Percentiles rank a stretch among this genome's conserved stretches.
These are phyloP conservation scores for Epistrophe eligans DNA, from an alignment of 2,888 invertebrate genomes.

Conservation along the genomic window DNA sequence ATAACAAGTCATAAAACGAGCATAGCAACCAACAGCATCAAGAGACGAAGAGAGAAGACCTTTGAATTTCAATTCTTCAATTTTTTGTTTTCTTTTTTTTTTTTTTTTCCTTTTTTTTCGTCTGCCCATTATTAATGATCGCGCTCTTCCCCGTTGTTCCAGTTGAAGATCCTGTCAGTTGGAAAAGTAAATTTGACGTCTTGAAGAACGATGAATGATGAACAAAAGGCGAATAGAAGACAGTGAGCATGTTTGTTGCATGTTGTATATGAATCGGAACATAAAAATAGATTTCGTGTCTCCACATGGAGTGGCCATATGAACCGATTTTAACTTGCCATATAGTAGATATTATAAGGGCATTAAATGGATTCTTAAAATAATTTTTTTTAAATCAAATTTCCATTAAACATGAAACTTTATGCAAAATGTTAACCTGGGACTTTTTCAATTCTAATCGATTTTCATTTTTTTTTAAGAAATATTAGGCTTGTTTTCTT, in stretches of 20 bases:
- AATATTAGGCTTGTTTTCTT: too few species aligned
- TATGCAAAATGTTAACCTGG: too few species aligned
- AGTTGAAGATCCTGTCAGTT: constrained; percentile 57
- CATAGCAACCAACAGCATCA: constrained; percentile 8
- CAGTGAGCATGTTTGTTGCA: constrained; percentile 52
- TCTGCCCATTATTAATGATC: constrained; percentile 60
- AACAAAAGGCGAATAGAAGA: constrained; percentile 37
- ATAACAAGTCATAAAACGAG: constrained; percentile 41
- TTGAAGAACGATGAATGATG: constrained; percentile 63
- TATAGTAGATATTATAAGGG: neutral
- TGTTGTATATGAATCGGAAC: constrained; percentile 50
- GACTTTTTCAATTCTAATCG: too few species aligned
- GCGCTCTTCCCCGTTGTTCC: constrained; percentile 15
- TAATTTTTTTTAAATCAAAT: too few species aligned
- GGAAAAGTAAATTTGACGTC: constrained; percentile 56
- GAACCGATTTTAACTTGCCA: neutral
- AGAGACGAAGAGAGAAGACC: constrained; percentile 4
- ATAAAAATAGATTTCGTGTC: constrained; percentile 62
- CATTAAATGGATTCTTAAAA: neutral
- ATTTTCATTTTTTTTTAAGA: too few species aligned
- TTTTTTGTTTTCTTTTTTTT: neutral
- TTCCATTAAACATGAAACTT: too few species aligned
- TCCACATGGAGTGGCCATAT: constrained; percentile 33
- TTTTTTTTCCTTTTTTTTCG: constrained; percentile 8
- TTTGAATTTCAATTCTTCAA: constrained; percentile 28